Evolutionary conservation across 2,888 invertebrate species (phyloP), one percentile per base, ranked within the genome.

Genomic region (Tricholauxania praeusta): DNA sequence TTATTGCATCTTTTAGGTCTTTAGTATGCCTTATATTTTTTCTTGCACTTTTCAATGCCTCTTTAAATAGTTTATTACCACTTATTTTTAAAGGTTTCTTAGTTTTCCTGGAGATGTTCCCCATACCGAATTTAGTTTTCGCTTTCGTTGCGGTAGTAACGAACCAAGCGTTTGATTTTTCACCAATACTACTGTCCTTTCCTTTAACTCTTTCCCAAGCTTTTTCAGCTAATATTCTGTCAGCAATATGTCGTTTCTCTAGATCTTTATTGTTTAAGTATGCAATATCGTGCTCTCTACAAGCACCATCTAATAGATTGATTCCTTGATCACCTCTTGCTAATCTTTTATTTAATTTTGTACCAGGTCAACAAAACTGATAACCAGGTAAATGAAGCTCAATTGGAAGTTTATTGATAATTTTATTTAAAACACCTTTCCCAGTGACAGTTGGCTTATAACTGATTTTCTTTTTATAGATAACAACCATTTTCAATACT

Each of bases 41-140:
- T 69, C 49, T 73, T 59, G 68, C 70, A 19, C 60, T 72, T 53
- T 28, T 28, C 6, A 77, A 12, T 28, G 74, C 67, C 15, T 65
- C 57, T 57, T 52, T 53, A 71, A 72, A 72, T 69, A 70, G 17
- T 49, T 67, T 75, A n/a, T 53, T 52, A 39, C 64, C 48, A 19
- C 48, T 32, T 65, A 59, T 71, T 7, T 47, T 59, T 51, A 19
- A 64, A n/a, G 10, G 14, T 57, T 62, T 64, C n/a, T 63, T 68
- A 10, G 5, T 64, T 60, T 17, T 70, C 17, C 49, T 72, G 39
- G 51, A 48, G 53, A 55, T 59, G 53, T 62, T 71, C 12, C 76
- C 76, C 73, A 78, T 72, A 22, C 76, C 75, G 51, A 76, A 57
- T 71, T 67, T 74, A 6, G 62, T 48, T 74, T 78, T 78, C n/a